Evolutionary conservation across 2,797 vertebrate species (phyloP), one percentile per base, ranked within the genome.

Genomic region (Sebastolobus alascanus): DNA sequence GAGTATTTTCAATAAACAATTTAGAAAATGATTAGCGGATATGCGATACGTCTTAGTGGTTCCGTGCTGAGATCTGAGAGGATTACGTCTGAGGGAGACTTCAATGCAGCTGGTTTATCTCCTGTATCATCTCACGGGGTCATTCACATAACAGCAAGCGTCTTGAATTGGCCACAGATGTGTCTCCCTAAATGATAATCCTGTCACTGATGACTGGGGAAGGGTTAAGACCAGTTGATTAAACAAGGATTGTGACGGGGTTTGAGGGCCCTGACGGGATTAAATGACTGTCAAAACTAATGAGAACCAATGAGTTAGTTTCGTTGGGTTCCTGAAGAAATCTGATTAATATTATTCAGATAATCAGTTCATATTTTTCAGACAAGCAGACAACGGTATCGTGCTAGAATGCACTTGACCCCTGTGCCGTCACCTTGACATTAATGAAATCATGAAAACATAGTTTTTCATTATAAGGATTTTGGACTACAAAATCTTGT

Each of bases 131-230:
- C 90, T 91, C 85, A 60, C 77, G 4, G 91, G 89, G 92, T 93
- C 90, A 80, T 35, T 89, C 80, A 84, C 87, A 80, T 84, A 81
- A 90, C 84, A 69, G 90, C 82, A 38, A 88, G 85, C 71, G 70
- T 86, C 75, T 73, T 74, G 83, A 93, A 95, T 93, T 93, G 87
- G 84, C 85, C 82, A 88, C 94, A 94, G 92, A 94, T 94, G 93
- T 93, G 91, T 93, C 83, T 88, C 71, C 54, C 77, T 71, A 61
- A 85, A 92, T 87, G 83, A 91, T 92, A 92, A 94, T 94, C 92
- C 93, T 40, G 77, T 86, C 84, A 81, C 74, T 91, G 90, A 94
- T 91, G 89, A 80, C 90, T 59, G 82, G 68, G 84, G 84, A 85
- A 81, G 75, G 85, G 78, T 77, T 79, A 89, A 90, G 89, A 89